Conservation (phyloP, 2,888 invertebrate species). For the Ophion ventricosus region DNA sequence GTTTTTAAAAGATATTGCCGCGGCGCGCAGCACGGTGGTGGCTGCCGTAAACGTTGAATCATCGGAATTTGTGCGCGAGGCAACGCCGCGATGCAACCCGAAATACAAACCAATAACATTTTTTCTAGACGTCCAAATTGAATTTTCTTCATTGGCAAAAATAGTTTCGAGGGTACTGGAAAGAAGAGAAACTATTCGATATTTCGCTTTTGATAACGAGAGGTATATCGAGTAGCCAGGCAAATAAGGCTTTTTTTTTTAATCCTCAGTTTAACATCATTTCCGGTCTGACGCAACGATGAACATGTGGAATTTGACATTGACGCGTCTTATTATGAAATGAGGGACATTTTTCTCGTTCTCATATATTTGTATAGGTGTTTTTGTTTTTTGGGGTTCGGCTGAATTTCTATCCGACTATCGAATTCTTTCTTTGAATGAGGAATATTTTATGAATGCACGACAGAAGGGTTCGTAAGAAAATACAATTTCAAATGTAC, state of each 20-base stretch:
- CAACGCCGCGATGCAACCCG: slow-evolving; percentile 47
- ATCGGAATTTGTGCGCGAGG: slow-evolving; percentile 47
- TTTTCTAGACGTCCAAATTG: not conserved
- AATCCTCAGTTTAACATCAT: not conserved
- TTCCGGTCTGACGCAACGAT: not conserved
- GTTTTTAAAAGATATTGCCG: slow-evolving; percentile 54
- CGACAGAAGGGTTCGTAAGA: not conserved
- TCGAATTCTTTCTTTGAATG: not conserved
- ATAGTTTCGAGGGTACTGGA: not conserved
- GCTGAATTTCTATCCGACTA: not conserved
- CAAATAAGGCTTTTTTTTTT: too few relatives aligned
- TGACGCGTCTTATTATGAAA: not conserved
- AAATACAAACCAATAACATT: slow-evolving; percentile 44
- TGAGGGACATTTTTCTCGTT: not conserved
- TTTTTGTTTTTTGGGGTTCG: not conserved
- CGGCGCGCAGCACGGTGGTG: not conserved
- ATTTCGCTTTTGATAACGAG: not conserved
- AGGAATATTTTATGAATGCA: not conserved
- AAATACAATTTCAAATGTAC: not conserved
- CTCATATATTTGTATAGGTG: not conserved
- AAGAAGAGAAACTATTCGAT: not conserved
- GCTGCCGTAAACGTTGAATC: slow-evolving; percentile 45
- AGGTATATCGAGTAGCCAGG: too few relatives aligned
- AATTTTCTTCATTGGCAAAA: not conserved
- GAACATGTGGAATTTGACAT: not conserved